phyloP scores from a whole-genome alignment of 2,113 vertebrate species.

The Syngnathus typhle region DNA sequence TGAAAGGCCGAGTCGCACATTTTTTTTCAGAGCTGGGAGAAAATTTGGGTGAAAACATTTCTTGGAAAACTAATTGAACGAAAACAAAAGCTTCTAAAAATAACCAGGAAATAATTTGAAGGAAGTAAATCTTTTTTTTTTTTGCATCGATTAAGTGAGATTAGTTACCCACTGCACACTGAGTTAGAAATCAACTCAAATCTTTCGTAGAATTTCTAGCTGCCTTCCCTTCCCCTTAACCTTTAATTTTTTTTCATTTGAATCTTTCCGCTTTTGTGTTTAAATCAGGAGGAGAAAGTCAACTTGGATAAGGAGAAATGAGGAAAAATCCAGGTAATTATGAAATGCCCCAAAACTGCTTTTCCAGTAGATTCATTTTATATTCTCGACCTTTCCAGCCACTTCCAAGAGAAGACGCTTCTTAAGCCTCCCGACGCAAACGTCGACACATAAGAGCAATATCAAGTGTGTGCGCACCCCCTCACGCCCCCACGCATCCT shows the following conservation, averaged over 20 bases:
- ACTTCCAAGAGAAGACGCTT: neutral
- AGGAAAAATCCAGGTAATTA: slow-evolving; percentile 39
- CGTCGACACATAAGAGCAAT: slow-evolving; percentile 11
- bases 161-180: neutral
- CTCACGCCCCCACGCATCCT: neutral
- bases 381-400: neutral
- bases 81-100: neutral
- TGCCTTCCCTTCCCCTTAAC: neutral
- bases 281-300: slow-evolving; percentile 30
- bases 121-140: neutral
- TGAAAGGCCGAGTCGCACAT: too few relatives aligned
- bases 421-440: slow-evolving; percentile 15
- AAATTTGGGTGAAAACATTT: neutral
- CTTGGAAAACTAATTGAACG: neutral
- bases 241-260: neutral
- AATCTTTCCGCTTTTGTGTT: neutral
- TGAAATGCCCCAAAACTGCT: too few relatives aligned
- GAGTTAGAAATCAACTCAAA: neutral
- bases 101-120: neutral
- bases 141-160: neutral
- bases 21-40: too few relatives aligned
- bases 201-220: neutral
- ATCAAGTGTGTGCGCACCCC: too few relatives aligned
- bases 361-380: too few relatives aligned
- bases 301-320: slow-evolving; percentile 26